Base-by-base conservation (phyloP, 1,140 invertebrate species). In the Neodiprion pinetum region DNA sequence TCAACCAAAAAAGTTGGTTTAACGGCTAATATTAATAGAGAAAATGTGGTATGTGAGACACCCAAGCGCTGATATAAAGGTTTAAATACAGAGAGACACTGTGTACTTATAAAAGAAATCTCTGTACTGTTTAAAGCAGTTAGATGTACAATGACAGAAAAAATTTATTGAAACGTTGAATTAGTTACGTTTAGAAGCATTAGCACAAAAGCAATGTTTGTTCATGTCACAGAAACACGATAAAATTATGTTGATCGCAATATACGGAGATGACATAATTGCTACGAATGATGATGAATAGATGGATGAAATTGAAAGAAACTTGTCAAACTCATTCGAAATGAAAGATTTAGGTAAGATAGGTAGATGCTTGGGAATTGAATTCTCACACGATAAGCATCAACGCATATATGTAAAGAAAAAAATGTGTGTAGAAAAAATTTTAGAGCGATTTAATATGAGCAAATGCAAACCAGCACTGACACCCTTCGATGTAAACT, bases 401-500 rank as follows among this genome's bases (percentile, higher is more conserved):
- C n/a, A n/a, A 12, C 47, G 72, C 17, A 21, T 77, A 69, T 68
- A 40, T 69, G 12, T 76, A 9, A 73, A 67, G 47, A 74, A 77
- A 61, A 70, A 67, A n/a, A 74, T 74, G 47, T 79, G 74, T 71
- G 68, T 76, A 23, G 40, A 74, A 11, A 70, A 73, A 14, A 71
- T 74, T 11, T 66, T 76, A 1, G 12, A 72, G 48, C 50, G 50
- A 14, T 79, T 79, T 67, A 72, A 48, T 61, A 75, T 79, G 77
- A 72, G 7, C 11, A 14, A 10, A n/a, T 77, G 74, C 28, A 86
- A 83, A 71, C 53, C 82, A 47, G 72, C 71, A 8, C 5, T 21
- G 21, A 84, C 80, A 61, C 82, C 84, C n/a, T 72, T 77, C 48
- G 75, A 81, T 65, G 14, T 71, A 61, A 77, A 70, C 23, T 65